Percentiles rank a stretch among this genome's conserved stretches.
Evolutionary conservation across 2,797 vertebrate species (phyloP).

Genomic region (Semotilus atromaculatus): DNA sequence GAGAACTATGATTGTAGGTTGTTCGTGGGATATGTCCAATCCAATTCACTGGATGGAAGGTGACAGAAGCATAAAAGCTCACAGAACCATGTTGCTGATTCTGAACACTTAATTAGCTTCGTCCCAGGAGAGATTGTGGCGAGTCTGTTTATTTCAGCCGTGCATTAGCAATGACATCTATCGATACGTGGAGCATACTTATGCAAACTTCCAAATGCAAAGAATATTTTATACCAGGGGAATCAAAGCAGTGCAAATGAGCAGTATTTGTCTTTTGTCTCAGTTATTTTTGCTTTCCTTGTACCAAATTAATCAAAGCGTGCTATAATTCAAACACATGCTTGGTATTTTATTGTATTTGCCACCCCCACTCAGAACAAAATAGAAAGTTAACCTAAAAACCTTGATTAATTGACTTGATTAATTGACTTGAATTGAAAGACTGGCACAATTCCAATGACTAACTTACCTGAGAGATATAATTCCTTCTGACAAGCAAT

Average conservation of each 20-base stretch:
- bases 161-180: conserved; percentile 75
- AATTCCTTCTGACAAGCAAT: conserved; percentile 79
- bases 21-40: conserved; percentile 80
- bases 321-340: conserved; percentile 20
- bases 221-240: conserved; percentile 21
- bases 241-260: conserved; percentile 46
- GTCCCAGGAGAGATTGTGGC: conserved; percentile 73
- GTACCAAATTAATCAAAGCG: conserved; percentile 8
- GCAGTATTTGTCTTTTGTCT: conserved; percentile 40
- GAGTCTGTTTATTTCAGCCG: conserved; percentile 74
- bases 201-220: conserved; percentile 61
- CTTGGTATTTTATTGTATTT: conserved; percentile 51
- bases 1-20: conserved; percentile 72
- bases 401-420: conserved; percentile 78
- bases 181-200: conserved; percentile 60
- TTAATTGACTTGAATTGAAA: conserved; percentile 78
- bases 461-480: conserved; percentile 77
- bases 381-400: conserved; percentile 59
- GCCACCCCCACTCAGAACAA: conserved; percentile 39
- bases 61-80: conserved; percentile 80
- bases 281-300: conserved; percentile 36
- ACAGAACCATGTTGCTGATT: conserved; percentile 75
- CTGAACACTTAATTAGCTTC: conserved; percentile 79
- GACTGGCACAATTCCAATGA: conserved; percentile 76
- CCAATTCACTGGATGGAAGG: conserved; percentile 77